phyloP scores from a whole-genome alignment of 1,140 invertebrate genomes.

The Cepaea nemoralis region DNA sequence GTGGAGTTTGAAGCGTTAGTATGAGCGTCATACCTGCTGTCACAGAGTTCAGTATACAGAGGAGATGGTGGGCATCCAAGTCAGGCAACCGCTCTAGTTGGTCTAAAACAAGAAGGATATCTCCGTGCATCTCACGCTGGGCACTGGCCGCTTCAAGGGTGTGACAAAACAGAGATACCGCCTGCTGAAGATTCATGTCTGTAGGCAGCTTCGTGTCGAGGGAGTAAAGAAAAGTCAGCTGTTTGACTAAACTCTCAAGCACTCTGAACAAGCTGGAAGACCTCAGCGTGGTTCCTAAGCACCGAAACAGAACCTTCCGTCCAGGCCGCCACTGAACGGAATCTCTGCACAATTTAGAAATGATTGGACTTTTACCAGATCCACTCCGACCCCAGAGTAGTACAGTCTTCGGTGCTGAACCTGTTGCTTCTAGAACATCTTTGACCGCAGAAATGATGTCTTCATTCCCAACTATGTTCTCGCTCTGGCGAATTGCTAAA shows the following conservation, averaged over 20 bases:
- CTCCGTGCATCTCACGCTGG: constrained; percentile 16
- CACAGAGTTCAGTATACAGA: constrained; percentile 38
- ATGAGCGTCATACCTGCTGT: constrained; percentile 31
- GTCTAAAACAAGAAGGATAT: constrained; percentile 43
- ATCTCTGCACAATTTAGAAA: constrained; percentile 32
- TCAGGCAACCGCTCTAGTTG: constrained; percentile 39
- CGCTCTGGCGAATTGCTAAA: neutral
- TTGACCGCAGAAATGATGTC: neutral
- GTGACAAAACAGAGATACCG: constrained; percentile 34
- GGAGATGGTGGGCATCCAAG: constrained; percentile 36
- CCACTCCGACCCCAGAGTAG: constrained; percentile 41
- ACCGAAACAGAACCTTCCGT: constrained; percentile 40
- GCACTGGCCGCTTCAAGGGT: constrained; percentile 32
- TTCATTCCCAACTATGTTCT: constrained; percentile 24
- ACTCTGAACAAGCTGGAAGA: constrained; percentile 41
- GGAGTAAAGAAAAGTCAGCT: constrained; percentile 43
- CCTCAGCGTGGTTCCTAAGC: constrained; percentile 40
- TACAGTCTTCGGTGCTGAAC: neutral
- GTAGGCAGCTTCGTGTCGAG: constrained; percentile 21
- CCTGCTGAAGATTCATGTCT: constrained; percentile 30
- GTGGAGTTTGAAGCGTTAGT: constrained; percentile 22
- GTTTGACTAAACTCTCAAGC: constrained; percentile 41
- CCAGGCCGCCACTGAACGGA: constrained; percentile 19
- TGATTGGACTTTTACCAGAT: constrained; percentile 41
- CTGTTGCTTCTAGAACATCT: constrained; percentile 17